A percentile compares a stretch with the other conserved stretches of the same genome.
Conservation (phyloP, 2,888 invertebrate genomes). For the Drosophila quinaria region DNA sequence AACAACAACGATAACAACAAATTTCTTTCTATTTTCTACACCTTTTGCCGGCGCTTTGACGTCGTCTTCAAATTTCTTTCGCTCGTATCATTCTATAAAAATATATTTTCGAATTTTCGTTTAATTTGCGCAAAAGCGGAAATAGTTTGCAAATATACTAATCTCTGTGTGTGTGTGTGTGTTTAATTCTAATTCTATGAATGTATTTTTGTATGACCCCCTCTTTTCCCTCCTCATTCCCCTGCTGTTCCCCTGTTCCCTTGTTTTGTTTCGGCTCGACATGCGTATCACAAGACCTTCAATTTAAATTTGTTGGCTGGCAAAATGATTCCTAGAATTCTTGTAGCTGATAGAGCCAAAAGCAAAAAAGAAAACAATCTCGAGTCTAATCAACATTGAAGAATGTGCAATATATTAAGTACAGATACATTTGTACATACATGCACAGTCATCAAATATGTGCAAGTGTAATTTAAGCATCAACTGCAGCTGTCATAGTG, state of each 20-base stretch:
- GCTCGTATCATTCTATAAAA: slow-evolving; percentile 20
- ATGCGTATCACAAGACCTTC: slow-evolving; percentile 60
- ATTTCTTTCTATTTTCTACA: slow-evolving; percentile 41
- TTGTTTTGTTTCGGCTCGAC: neutral
- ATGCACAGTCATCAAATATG: neutral
- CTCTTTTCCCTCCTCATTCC: neutral
- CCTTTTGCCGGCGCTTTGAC: slow-evolving; percentile 56
- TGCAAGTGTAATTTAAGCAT: slow-evolving; percentile 11
- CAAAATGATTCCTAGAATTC: slow-evolving; percentile 49
- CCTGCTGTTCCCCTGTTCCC: neutral
- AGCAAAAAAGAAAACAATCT: slow-evolving; percentile 3
- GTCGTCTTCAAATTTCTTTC: slow-evolving; percentile 30
- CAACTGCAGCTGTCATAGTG: slow-evolving; percentile 13
- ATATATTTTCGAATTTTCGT: slow-evolving; percentile 19
- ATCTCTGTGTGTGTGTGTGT: slow-evolving; percentile 9
- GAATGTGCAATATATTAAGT: slow-evolving; percentile 18
- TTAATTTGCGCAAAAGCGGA: slow-evolving; percentile 71
- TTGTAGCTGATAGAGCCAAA: slow-evolving; percentile 22
- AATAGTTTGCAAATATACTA: slow-evolving; percentile 62
- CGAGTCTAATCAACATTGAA: slow-evolving; percentile 27
- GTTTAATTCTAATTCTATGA: neutral
- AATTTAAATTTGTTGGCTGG: slow-evolving; percentile 36
- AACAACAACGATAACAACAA: slow-evolving; percentile 31
- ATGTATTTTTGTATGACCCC: slow-evolving; percentile 8
- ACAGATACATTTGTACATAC: too few relatives aligned